Conservation (phyloP, 2,113 vertebrate species). For the Corythoichthys intestinalis region DNA sequence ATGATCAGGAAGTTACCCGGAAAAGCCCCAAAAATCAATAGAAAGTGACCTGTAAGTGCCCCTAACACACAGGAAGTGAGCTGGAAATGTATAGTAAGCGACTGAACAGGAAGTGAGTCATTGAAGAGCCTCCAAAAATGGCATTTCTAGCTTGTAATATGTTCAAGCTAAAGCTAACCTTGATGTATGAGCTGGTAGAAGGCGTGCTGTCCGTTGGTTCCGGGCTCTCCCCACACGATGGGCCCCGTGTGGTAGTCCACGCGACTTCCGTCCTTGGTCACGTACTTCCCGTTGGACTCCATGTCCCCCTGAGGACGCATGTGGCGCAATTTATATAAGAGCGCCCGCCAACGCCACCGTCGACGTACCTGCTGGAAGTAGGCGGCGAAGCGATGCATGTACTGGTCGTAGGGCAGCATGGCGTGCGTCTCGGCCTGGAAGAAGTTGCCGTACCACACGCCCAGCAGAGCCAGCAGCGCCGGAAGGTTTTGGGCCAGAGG, state of each 20-base stretch:
- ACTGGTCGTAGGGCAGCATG: slow-evolving; percentile 92
- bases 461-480: slow-evolving; percentile 82
- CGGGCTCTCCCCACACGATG: slow-evolving; percentile 96
- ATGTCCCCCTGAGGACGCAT: slow-evolving; percentile 83
- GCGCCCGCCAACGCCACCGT: too few relatives aligned
- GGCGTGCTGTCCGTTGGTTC: slow-evolving; percentile 96
- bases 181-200: slow-evolving; percentile 99
- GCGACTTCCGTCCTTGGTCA: slow-evolving; percentile 81
- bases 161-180: slow-evolving; percentile 66
- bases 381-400: slow-evolving; percentile 92
- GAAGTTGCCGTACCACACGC: slow-evolving; percentile 92
- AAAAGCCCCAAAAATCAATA: too few relatives aligned
- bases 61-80: too few relatives aligned
- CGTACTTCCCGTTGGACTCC: slow-evolving; percentile 96
- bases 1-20: too few relatives aligned
- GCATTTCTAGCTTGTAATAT: too few relatives aligned
- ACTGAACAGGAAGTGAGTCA: too few relatives aligned
- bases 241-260: slow-evolving; percentile 89
- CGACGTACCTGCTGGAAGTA: slow-evolving; percentile 91
- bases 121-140: too few relatives aligned
- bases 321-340: not conserved
- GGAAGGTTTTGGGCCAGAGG: slow-evolving; percentile 84
- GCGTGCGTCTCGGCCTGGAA: slow-evolving; percentile 88
- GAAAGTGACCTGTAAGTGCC: too few relatives aligned
- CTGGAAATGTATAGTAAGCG: too few relatives aligned